phyloP scores from a whole-genome alignment of 35 echinoderm and acorn worm species.

The Acanthaster planci region DNA sequence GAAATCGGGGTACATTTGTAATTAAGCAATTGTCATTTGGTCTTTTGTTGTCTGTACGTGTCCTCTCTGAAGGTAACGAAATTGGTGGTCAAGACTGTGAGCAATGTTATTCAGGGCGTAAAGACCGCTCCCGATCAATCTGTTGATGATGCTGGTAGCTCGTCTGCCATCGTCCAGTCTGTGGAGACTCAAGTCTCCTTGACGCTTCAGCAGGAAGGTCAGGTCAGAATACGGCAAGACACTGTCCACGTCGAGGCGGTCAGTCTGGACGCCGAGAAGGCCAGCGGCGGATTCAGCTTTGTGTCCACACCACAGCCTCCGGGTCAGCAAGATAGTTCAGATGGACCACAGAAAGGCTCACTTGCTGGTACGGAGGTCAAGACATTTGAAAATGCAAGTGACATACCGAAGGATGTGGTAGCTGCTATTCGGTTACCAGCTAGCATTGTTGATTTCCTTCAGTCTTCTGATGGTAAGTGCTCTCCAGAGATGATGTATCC shows the following conservation, averaged over 20 bases:
- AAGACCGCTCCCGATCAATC: background rate
- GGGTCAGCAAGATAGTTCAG: background rate
- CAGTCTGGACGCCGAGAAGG: background rate
- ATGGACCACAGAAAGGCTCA: background rate
- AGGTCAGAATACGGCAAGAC: background rate
- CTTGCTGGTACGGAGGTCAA: background rate
- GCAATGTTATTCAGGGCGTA: background rate
- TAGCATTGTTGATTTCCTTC: background rate
- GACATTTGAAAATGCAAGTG: background rate
- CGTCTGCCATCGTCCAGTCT: background rate
- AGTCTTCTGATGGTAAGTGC: too few relatives aligned
- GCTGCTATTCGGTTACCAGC: conserved; percentile 7
- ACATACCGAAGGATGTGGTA: background rate
- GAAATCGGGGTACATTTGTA: too few relatives aligned
- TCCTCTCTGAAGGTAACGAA: conserved; percentile 14
- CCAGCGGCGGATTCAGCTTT: conserved; percentile 18
- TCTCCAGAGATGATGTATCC: too few relatives aligned
- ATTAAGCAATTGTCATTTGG: too few relatives aligned
- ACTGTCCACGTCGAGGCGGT: conserved; percentile 16
- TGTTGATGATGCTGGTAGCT: background rate
- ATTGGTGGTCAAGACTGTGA: conserved; percentile 5
- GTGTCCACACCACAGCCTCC: background rate
- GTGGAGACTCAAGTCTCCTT: conserved; percentile 22
- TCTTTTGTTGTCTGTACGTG: too few relatives aligned
- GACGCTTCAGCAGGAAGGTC: conserved; percentile 3